phyloP scores from a whole-genome alignment of 2,888 invertebrate species.

The Hemistola chrysoprasaria region DNA sequence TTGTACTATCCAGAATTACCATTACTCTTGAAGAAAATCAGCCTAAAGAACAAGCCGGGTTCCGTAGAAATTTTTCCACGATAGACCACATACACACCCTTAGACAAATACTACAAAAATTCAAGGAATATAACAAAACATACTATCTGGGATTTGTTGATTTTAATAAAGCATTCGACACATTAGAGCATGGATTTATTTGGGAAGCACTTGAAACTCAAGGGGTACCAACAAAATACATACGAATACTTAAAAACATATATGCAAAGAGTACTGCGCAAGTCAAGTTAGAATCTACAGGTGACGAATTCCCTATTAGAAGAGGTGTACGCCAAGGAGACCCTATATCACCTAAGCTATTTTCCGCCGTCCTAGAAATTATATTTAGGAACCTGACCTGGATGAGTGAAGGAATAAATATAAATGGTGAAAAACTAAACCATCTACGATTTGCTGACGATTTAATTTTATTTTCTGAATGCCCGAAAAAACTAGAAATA shows the following conservation, averaged over 20 bases:
- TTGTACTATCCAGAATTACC: conserved; percentile 19
- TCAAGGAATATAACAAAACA: conserved; percentile 23
- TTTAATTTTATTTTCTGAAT: conserved; percentile 20
- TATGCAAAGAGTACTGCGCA: conserved; percentile 25
- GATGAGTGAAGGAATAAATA: background rate
- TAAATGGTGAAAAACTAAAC: background rate
- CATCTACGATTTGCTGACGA: conserved; percentile 26
- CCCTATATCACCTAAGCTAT: conserved; percentile 24
- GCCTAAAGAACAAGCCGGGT: conserved; percentile 26
- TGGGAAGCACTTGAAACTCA: conserved; percentile 25
- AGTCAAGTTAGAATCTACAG: conserved; percentile 25
- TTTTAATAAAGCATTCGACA: conserved; percentile 30
- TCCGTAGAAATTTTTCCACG: conserved; percentile 16
- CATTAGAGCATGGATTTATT: conserved; percentile 21
- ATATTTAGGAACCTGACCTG: background rate
- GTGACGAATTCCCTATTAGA: conserved; percentile 20
- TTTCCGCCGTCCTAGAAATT: conserved; percentile 13
- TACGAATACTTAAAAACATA: conserved; percentile 25
- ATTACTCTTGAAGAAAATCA: too few relatives aligned
- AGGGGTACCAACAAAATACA: conserved; percentile 26
- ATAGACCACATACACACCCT: conserved; percentile 24
- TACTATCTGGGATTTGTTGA: conserved; percentile 28
- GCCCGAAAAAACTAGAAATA: conserved; percentile 12
- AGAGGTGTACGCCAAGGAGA: conserved; percentile 27
- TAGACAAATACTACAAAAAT: conserved; percentile 14